phyloP scores from a whole-genome alignment of 2,113 vertebrate species.

The Clarias batrachus region DNA sequence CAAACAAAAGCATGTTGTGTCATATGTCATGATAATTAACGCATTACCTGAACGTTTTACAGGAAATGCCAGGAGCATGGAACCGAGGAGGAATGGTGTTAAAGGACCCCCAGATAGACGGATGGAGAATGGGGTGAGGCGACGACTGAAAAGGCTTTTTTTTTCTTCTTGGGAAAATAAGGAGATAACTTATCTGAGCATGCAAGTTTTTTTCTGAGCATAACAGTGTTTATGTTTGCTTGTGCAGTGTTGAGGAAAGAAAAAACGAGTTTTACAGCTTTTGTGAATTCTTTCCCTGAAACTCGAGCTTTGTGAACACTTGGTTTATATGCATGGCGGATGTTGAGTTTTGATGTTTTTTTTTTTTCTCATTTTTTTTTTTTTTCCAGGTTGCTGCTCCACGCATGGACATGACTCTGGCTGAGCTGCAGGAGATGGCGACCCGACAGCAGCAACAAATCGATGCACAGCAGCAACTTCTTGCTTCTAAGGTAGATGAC shows the following conservation, averaged over 20 bases:
- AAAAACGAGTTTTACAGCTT: slow-evolving; percentile 15
- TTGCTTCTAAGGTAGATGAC: slow-evolving; percentile 85
- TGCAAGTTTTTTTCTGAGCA: background rate
- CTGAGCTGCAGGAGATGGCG: slow-evolving; percentile 96
- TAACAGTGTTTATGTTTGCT: background rate
- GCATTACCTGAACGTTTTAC: slow-evolving; percentile 47
- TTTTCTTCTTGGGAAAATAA: background rate
- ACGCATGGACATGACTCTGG: slow-evolving; percentile 92
- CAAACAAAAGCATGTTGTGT: background rate
- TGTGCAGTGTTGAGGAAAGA: background rate
- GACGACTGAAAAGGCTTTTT: background rate
- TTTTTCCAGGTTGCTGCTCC: slow-evolving; percentile 77
- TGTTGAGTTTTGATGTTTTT: background rate
- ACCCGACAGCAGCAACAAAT: slow-evolving; percentile 96
- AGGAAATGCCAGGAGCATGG: slow-evolving; percentile 78
- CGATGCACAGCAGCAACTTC: slow-evolving; percentile 89
- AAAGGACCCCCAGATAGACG: slow-evolving; percentile 81
- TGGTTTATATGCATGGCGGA: background rate
- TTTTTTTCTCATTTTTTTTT: background rate
- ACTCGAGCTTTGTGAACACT: background rate
- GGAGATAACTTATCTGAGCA: background rate
- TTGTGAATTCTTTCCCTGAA: background rate
- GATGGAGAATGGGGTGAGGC: slow-evolving; percentile 91
- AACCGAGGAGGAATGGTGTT: slow-evolving; percentile 86
- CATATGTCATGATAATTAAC: background rate